phyloP scores from a whole-genome alignment of 2,888 invertebrate genomes.

The Acanthosepion lycidas region DNA sequence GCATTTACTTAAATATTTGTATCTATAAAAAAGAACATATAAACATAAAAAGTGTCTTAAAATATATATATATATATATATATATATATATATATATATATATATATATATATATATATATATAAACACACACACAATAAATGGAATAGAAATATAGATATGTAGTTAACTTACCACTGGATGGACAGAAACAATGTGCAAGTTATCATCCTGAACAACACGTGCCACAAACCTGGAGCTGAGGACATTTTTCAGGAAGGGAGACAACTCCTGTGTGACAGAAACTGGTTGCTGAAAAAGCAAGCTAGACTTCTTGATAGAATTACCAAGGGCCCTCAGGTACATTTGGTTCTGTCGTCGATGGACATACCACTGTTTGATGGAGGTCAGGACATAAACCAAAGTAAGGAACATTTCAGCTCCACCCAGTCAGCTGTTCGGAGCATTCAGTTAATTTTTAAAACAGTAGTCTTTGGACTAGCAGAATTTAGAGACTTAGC shows the following conservation, averaged over 20 bases:
- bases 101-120: too few species aligned
- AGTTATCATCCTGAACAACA: background rate
- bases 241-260: constrained; percentile 37
- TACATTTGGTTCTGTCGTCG: constrained; percentile 40
- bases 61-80: too few species aligned
- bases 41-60: too few species aligned
- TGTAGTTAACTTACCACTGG: background rate
- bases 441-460: background rate
- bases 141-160: background rate
- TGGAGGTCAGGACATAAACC: background rate
- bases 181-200: constrained; percentile 36
- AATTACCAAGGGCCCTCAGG: background rate
- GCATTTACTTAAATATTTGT: too few species aligned
- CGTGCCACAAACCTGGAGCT: background rate
- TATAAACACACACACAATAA: too few species aligned
- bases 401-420: constrained; percentile 41
- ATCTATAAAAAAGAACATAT: too few species aligned
- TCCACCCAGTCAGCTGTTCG: background rate
- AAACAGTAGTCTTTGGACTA: background rate
- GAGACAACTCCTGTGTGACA: constrained; percentile 22
- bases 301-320: constrained; percentile 25
- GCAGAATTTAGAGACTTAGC: background rate
- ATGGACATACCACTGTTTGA: background rate
- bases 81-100: too few species aligned
- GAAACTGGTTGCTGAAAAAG: background rate